Conservation (phyloP, 1,140 invertebrate genomes). For the Apis florea region DNA sequence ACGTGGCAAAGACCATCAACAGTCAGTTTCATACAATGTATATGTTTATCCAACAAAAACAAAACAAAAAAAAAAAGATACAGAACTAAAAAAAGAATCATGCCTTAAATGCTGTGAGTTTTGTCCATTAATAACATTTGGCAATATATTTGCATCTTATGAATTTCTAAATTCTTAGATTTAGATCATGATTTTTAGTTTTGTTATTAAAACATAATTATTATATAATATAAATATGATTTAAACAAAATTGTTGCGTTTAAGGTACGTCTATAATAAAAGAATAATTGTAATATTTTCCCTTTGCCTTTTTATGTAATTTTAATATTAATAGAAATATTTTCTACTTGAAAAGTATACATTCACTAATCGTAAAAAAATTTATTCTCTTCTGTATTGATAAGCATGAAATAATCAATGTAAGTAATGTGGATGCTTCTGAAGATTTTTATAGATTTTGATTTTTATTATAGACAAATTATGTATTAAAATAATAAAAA, state of each 20-base stretch:
- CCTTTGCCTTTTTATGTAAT: conserved; percentile 39
- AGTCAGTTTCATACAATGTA: conserved; percentile 43
- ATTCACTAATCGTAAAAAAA: neutral
- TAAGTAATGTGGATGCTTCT: conserved; percentile 45
- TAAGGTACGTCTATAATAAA: conserved; percentile 58
- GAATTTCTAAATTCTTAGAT: conserved; percentile 16
- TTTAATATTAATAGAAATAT: conserved; percentile 33
- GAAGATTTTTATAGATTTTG: neutral
- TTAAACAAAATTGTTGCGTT: conserved; percentile 63
- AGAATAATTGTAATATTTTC: conserved; percentile 52
- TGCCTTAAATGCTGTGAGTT: conserved; percentile 31
- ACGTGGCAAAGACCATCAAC: conserved; percentile 45
- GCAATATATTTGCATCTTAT: conserved; percentile 19
- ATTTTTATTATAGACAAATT: neutral
- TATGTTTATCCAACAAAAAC: conserved; percentile 30
- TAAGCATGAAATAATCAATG: conserved; percentile 13
- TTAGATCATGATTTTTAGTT: conserved; percentile 25
- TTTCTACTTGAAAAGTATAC: conserved; percentile 11
- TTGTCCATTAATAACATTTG: conserved; percentile 24
- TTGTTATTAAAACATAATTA: conserved; percentile 27
- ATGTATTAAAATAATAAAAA: neutral
- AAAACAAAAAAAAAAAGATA: neutral
- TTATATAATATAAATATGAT: conserved; percentile 42
- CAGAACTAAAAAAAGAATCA: conserved; percentile 13
- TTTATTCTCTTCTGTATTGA: conserved; percentile 14